These are phyloP conservation scores for Polypedilum pembai DNA, from an alignment of 1,140 invertebrate species.

Conservation along the genomic window DNA sequence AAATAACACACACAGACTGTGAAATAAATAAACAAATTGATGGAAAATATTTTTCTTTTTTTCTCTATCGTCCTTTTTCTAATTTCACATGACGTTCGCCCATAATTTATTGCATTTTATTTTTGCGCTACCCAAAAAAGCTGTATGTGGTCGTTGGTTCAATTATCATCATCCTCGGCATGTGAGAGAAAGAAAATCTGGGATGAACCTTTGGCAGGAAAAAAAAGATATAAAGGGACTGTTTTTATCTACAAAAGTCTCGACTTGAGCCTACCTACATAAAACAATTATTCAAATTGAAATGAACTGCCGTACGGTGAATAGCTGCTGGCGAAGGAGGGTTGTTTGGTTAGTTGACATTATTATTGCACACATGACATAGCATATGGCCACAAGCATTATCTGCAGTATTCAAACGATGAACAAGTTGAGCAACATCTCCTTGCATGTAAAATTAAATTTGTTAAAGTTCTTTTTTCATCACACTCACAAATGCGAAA, in stretches of 20 bases:
- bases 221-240: no score
- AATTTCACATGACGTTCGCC: conserved; percentile 5
- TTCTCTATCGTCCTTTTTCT: conserved; percentile 15
- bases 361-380: conserved; percentile 3
- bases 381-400: neutral
- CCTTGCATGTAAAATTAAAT: neutral
- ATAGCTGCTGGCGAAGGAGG: neutral
- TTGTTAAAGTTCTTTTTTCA: neutral
- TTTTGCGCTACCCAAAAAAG: neutral
- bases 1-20: neutral
- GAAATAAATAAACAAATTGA: conserved; percentile 23
- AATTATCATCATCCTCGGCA: no score
- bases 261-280: neutral
- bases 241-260: no score
- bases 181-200: no score
- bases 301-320: neutral
- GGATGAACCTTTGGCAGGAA: no score
- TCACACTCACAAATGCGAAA: no score
- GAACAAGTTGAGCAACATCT: neutral
- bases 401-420: neutral
- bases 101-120: conserved; percentile 22
- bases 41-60: neutral
- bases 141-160: no score
- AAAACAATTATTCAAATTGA: conserved; percentile 19
- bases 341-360: neutral